Conservation (phyloP, 2,888 invertebrate species). For the Schizotus pectinicornis region DNA sequence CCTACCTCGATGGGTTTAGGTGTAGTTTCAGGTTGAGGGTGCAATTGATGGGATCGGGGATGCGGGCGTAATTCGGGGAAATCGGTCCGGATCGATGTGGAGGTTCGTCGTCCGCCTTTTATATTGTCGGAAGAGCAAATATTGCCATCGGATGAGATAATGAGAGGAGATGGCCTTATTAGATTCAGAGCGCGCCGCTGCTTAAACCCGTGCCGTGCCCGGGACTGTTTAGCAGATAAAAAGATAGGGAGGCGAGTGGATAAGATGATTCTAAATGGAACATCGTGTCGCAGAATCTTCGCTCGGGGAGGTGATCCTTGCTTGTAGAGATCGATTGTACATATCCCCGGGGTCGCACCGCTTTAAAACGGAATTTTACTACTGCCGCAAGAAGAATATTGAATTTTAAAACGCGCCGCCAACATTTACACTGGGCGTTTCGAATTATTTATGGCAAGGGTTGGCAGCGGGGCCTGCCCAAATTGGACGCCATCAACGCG, state of each 20-base stretch:
- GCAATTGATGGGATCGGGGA: constrained; percentile 7
- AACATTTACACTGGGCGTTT: background rate
- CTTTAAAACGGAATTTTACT: constrained; percentile 36
- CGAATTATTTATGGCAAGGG: no score
- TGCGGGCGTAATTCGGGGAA: constrained; percentile 26
- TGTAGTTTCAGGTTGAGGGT: background rate
- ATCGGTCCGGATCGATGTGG: constrained; percentile 26
- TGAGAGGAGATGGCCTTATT: constrained; percentile 43
- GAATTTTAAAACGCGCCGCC: constrained; percentile 32
- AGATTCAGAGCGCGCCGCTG: constrained; percentile 41
- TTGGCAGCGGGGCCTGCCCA: no score
- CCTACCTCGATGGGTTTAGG: no score
- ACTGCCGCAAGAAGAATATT: constrained; percentile 33
- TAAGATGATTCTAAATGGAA: constrained; percentile 46
- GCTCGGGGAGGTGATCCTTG: constrained; percentile 42
- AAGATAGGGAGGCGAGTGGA: constrained; percentile 41
- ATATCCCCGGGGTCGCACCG: constrained; percentile 41
- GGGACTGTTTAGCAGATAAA: constrained; percentile 41
- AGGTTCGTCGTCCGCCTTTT: constrained; percentile 25
- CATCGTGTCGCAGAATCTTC: constrained; percentile 44
- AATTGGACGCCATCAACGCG: no score
- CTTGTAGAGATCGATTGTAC: constrained; percentile 44
- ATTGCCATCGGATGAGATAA: constrained; percentile 38
- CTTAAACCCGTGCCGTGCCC: constrained; percentile 38
- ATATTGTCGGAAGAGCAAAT: constrained; percentile 32